phyloP scores from a whole-genome alignment of 35 echinoderm and acorn worm species.

The Lytechinus pictus region DNA sequence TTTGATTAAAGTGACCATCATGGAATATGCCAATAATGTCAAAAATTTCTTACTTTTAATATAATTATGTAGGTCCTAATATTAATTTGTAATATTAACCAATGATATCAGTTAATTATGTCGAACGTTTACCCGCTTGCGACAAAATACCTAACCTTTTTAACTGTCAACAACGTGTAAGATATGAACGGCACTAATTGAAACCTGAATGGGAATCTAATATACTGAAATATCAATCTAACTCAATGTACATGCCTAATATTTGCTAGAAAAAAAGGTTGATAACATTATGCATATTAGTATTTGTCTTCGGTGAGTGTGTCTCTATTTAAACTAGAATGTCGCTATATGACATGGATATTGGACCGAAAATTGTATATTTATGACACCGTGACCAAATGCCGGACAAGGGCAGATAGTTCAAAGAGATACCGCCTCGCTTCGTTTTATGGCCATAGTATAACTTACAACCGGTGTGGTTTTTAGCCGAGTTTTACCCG shows the following conservation, averaged over 20 bases:
- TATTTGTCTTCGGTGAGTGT: no score
- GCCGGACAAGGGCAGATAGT: conserved; percentile 21
- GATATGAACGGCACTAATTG: not conserved
- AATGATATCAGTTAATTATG: no score
- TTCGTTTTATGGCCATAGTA: conserved; percentile 8
- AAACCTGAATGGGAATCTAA: not conserved
- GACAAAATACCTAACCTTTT: no score
- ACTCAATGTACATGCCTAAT: not conserved
- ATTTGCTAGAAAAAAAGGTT: no score
- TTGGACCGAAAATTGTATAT: not conserved
- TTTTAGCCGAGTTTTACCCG: not conserved
- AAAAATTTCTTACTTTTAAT: no score
- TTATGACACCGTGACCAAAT: conserved; percentile 4
- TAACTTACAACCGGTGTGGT: not conserved
- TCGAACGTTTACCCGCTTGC: no score
- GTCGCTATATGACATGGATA: not conserved
- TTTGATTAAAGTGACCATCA: no score
- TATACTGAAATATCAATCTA: not conserved
- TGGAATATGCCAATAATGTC: no score
- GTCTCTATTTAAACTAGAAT: not conserved
- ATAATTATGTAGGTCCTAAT: no score
- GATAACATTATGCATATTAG: no score
- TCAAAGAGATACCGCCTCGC: conserved; percentile 22
- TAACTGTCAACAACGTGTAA: no score
- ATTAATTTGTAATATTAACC: no score